Conservation (phyloP, 1,140 invertebrate species). For the Palaemon carinicauda region DNA sequence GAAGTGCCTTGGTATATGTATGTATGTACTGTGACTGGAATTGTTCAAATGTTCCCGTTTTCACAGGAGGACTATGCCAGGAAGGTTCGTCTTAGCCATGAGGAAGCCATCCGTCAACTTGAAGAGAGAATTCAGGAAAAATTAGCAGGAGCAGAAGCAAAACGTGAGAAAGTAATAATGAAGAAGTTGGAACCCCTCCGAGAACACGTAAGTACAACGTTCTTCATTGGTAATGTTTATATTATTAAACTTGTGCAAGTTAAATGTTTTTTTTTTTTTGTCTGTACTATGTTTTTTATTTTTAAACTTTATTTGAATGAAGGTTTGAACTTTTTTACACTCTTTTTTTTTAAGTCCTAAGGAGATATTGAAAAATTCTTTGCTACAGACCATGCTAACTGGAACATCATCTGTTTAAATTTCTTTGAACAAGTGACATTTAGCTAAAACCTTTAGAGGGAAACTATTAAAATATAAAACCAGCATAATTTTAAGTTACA, state of each 20-base stretch:
- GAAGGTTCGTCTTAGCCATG: constrained; percentile 73
- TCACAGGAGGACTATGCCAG: constrained; percentile 76
- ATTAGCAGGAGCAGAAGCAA: constrained; percentile 77
- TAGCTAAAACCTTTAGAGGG: no score
- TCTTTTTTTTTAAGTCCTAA: neutral
- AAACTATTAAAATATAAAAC: no score
- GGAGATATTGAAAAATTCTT: neutral
- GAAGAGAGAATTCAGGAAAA: constrained; percentile 77
- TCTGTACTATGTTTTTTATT: no score
- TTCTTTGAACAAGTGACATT: no score
- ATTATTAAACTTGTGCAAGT: no score
- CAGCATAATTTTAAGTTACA: no score
- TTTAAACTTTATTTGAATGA: no score
- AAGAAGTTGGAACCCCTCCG: constrained; percentile 81
- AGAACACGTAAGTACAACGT: constrained; percentile 76
- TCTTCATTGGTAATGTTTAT: no score
- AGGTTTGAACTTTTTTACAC: neutral
- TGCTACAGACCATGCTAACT: neutral
- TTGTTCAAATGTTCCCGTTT: neutral
- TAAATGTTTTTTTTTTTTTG: no score
- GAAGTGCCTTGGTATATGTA: no score
- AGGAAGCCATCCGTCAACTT: constrained; percentile 71
- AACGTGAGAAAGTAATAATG: constrained; percentile 81
- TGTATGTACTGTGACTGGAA: no score
- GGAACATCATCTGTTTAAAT: no score